Base-by-base conservation (phyloP, 2,113 vertebrate genomes). In the Empidonax traillii region DNA sequence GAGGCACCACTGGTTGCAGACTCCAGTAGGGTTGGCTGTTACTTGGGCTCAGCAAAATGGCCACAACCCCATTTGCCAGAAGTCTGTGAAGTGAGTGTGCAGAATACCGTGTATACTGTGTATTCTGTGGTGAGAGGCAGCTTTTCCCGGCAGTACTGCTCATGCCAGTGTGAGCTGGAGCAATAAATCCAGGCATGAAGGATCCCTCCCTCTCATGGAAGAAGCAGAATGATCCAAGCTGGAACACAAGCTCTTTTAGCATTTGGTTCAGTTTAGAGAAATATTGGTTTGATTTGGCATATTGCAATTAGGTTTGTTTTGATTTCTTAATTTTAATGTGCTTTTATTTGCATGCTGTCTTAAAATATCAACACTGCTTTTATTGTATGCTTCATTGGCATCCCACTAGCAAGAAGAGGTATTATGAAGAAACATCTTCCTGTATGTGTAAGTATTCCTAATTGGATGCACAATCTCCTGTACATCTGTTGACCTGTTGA, bases 81-180 rank as follows among this genome's bases (percentile, higher is more conserved):
- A 19, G 11, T 27, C 14, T 46, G 43, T 16, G 1, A 25, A 11
- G 47, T 11, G 55, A 16, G 21, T 4, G 24, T 31, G 59, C 9
- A 12, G 33, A 56, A 16, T 2, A 62, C 47, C 14, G 35, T 43
- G 43, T 43, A 43, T 43, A 12, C 43, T 43, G 43, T 43, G 43
- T 17, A 28, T 39, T 12, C 41, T 43, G 35, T 8, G 27, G 53
- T 15, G 27, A 55, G 4, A 78, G 47, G 27, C 46, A 25, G 35
- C 11, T 11, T 37, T 49, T n/a, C 41, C 33, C 23, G 41, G n/a
- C 20, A 53, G 18, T 23, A 2, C 13, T 20, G 35, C 8, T 72
- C 39, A 17, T 2, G 0, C 25, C 22, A 3, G 5, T 5, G 14
- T 24, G 35, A 61, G 46, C 14, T 2, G 0, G 12, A 65, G 51